Evolutionary conservation across 2,797 vertebrate species (phyloP).

Genomic region (Pangasius krempfi): DNA sequence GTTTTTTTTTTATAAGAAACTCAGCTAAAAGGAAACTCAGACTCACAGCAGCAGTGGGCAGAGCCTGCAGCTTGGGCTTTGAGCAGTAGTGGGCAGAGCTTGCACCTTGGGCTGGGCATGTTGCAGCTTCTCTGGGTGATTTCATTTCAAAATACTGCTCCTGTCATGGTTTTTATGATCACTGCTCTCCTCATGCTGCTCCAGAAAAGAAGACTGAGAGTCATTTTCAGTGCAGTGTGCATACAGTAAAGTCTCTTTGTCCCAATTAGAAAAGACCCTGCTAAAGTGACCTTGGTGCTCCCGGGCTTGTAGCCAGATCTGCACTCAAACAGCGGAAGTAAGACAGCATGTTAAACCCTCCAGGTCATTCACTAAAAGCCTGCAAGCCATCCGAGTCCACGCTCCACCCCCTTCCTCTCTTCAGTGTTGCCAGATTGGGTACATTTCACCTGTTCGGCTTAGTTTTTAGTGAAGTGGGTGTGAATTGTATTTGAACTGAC

Average conservation of each 20-base stretch:
- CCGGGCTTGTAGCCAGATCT: slow-evolving; percentile 40
- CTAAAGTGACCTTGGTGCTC: slow-evolving; percentile 27
- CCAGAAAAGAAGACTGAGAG: neutral
- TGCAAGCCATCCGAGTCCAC: slow-evolving; percentile 8
- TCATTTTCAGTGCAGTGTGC: neutral
- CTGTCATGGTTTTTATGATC: neutral
- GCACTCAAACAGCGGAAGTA: slow-evolving; percentile 51
- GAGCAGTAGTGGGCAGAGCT: neutral
- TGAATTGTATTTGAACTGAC: too few species aligned
- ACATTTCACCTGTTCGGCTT: neutral
- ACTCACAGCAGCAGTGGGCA: neutral
- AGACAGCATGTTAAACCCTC: slow-evolving; percentile 42
- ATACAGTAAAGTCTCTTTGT: slow-evolving; percentile 22
- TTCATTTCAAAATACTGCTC: neutral
- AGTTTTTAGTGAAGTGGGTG: neutral
- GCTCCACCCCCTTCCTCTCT: slow-evolving; percentile 53
- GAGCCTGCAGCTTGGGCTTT: neutral
- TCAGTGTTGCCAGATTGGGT: slow-evolving; percentile 5
- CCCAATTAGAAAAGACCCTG: slow-evolving; percentile 18
- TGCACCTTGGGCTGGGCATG: neutral
- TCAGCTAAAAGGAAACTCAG: neutral
- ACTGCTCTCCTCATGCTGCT: neutral
- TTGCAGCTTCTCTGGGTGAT: slow-evolving; percentile 13
- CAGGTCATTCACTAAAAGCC: slow-evolving; percentile 45
- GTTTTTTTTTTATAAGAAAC: neutral